Base-by-base conservation (phyloP, 92 coral and sea anemone genomes). In the Zoanthus solanderi region DNA sequence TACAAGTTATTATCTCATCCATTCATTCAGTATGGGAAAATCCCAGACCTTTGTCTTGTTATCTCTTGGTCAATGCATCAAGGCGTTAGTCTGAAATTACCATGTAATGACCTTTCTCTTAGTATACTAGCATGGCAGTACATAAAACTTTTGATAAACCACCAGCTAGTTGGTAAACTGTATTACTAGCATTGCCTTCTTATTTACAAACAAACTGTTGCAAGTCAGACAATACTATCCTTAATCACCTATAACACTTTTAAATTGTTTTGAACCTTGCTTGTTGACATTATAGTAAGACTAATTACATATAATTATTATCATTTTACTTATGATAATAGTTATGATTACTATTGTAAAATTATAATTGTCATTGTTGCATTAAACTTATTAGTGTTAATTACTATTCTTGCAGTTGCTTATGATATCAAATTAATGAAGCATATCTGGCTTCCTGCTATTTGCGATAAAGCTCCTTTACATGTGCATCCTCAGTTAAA, bases 381-480 rank as follows among this genome's bases (percentile, higher is more conserved):
- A 57, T 57, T 57, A 57, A 13, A 10, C 11, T 58, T 58, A 58
- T 58, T 58, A 58, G 66, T 58, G n/a, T 58, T 61, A 15, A 61
- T 61, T 4, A 61, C 28, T 61, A 61, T 61, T 61, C 3, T 16
- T 61, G 17, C 68, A 61, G 9, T 61, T 61, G 56, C 29, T 61
- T 61, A 61, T 61, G 0, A 61, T 61, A 61, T 61, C 68, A 61
- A 61, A 61, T 23, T 61, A 4, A 61, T 61, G 68, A 15, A 61
- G 68, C 68, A 61, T 61, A 61, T 18, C 63, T 61, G 68, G 68
- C 28, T 61, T 61, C 29, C 29, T 14, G 68, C 68, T 61, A 61
- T 61, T 61, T 61, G 68, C 68, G 29, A 61, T 61, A 61, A 61
- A 61, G 68, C 68, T 61, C 68, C 29, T 16, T 61, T 61, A 17